A percentile compares a stretch with the other conserved stretches of the same genome.
Conservation (phyloP, 2,888 invertebrate genomes). For the Empis livida region DNA sequence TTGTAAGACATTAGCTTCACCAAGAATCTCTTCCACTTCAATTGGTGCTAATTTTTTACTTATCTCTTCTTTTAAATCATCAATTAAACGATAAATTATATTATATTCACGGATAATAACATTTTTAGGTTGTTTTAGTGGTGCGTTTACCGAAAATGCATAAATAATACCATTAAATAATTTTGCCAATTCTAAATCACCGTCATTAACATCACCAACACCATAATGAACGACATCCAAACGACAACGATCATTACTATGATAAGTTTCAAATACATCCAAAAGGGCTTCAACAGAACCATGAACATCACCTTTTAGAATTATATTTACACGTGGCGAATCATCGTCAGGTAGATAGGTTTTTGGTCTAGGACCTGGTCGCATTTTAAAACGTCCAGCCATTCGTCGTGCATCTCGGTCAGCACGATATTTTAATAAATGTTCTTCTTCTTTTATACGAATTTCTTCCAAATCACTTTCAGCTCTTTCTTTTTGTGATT, state of each 20-base stretch:
- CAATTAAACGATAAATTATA: slow-evolving; percentile 87
- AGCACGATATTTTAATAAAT: slow-evolving; percentile 51
- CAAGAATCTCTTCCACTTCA: slow-evolving; percentile 63
- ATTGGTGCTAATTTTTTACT: slow-evolving; percentile 54
- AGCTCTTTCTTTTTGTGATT: slow-evolving; percentile 48
- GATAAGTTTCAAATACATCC: slow-evolving; percentile 79
- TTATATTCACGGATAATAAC: slow-evolving; percentile 60
- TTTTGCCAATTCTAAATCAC: slow-evolving; percentile 70
- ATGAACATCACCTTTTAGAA: slow-evolving; percentile 82
- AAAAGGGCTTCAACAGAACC: slow-evolving; percentile 93
- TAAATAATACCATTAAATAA: slow-evolving; percentile 70
- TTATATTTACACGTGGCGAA: slow-evolving; percentile 42
- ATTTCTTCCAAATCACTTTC: slow-evolving; percentile 49
- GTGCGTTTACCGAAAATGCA: slow-evolving; percentile 68
- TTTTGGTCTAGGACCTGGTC: slow-evolving; percentile 47
- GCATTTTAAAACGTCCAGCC: slow-evolving; percentile 44
- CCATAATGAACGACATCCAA: slow-evolving; percentile 81
- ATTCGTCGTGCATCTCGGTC: slow-evolving; percentile 45
- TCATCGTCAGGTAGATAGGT: slow-evolving; percentile 41
- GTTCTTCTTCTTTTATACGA: slow-evolving; percentile 48
- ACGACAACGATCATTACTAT: slow-evolving; percentile 54
- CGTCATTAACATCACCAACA: slow-evolving; percentile 73
- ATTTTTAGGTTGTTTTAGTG: slow-evolving; percentile 28
- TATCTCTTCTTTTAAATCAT: slow-evolving; percentile 73
- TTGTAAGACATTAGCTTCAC: slow-evolving; percentile 75